A percentile compares a stretch with the other conserved stretches of the same genome.
phyloP scores from a whole-genome alignment of 2,888 invertebrate genomes.

The Dicycla oo region DNA sequence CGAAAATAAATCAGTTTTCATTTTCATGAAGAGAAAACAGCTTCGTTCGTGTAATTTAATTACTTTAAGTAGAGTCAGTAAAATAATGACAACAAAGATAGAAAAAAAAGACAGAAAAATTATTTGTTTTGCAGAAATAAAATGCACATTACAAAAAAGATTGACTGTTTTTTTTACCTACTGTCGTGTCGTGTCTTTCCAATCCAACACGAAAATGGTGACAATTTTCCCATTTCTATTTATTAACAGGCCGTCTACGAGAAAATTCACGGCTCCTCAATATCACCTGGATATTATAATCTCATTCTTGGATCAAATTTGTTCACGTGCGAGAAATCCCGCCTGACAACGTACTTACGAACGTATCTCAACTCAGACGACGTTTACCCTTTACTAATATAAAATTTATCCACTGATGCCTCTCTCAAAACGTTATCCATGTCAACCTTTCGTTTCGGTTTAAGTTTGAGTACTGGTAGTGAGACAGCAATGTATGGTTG shows the following conservation, averaged over 20 bases:
- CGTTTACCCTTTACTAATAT: conserved; percentile 65
- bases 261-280: conserved; percentile 45
- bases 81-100: neutral
- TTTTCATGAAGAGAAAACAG: neutral
- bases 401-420: conserved; percentile 45
- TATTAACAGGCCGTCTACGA: conserved; percentile 43
- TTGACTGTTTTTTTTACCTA: too few species aligned
- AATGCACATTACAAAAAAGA: neutral
- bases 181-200: conserved; percentile 20
- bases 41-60: neutral
- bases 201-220: conserved; percentile 26
- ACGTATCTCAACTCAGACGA: conserved; percentile 72
- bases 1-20: conserved; percentile 3
- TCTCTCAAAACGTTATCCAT: conserved; percentile 57
- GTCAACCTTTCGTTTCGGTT: conserved; percentile 35
- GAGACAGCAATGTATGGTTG: conserved; percentile 73
- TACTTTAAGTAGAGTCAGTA: neutral
- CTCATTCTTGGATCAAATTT: conserved; percentile 84
- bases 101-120: too few species aligned
- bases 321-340: conserved; percentile 85
- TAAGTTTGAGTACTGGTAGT: conserved; percentile 14
- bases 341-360: conserved; percentile 71
- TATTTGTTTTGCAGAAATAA: neutral
- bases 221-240: conserved; percentile 30
- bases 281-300: conserved; percentile 81